These are phyloP conservation scores for Chrosomus eos DNA, from an alignment of 2,797 vertebrate species.

Conservation along the genomic window DNA sequence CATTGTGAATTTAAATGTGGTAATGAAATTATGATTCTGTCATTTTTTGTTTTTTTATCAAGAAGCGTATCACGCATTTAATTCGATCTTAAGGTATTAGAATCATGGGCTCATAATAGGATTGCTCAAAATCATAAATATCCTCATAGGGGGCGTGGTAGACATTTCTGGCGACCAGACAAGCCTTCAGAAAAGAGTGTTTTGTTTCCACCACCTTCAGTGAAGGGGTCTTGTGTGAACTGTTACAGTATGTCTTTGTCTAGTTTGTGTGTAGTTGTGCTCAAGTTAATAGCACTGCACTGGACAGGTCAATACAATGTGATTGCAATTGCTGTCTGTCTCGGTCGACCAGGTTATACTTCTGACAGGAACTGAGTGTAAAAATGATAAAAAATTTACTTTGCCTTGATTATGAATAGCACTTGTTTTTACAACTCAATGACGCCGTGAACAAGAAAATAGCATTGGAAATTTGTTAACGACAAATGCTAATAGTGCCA, in stretches of 20 bases:
- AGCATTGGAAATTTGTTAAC: constrained; percentile 51
- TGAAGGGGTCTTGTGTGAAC: constrained; percentile 29
- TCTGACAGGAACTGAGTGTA: constrained; percentile 28
- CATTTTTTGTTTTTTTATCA: constrained; percentile 3
- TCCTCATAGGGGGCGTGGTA: background rate
- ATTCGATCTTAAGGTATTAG: constrained; percentile 23
- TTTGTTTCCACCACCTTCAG: constrained; percentile 36
- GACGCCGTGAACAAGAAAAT: constrained; percentile 28
- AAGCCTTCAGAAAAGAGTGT: constrained; percentile 14
- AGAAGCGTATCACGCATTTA: background rate
- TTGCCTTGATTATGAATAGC: constrained; percentile 46
- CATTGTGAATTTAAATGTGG: constrained; percentile 32
- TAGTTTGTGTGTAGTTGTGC: constrained; percentile 3
- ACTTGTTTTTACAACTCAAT: constrained; percentile 51
- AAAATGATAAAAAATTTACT: constrained; percentile 42
- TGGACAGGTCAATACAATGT: constrained; percentile 31
- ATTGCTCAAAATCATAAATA: constrained; percentile 18
- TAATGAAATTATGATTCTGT: background rate
- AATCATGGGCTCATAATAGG: background rate
- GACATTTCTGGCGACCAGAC: background rate
- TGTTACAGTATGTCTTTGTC: constrained; percentile 2
- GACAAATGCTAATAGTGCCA: constrained; percentile 59
- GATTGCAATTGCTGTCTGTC: constrained; percentile 23
- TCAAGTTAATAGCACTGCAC: constrained; percentile 39
- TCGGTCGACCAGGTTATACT: constrained; percentile 22